Evolutionary conservation across 2,113 vertebrate species (phyloP).

Genomic region (Theristicus caerulescens): DNA sequence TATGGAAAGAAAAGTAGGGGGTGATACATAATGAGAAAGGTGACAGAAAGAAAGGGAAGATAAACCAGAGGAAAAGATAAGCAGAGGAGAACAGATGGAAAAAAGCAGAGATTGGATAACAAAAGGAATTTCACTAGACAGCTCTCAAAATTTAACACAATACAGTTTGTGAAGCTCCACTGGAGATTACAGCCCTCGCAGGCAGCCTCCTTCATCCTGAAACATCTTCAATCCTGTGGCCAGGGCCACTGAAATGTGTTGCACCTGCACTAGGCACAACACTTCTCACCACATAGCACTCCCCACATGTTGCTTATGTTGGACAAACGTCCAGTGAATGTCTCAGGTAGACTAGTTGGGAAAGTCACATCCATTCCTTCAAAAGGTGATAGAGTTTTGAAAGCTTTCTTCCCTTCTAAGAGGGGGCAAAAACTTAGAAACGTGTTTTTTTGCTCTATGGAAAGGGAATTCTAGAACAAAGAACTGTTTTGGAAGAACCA

Average conservation of each 20-base stretch:
- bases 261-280: neutral
- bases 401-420: neutral
- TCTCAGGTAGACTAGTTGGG: neutral
- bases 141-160: neutral
- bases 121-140: neutral
- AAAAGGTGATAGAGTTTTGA: neutral
- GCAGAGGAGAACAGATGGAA: neutral
- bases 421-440: neutral
- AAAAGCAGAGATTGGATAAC: neutral
- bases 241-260: neutral
- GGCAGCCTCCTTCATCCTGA: neutral
- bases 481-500: neutral
- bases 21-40: neutral
- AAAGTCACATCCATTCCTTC: neutral
- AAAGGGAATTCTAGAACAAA: neutral
- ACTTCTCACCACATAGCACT: fast-evolving
- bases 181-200: neutral
- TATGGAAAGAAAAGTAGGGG: neutral
- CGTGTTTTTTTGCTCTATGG: fast-evolving
- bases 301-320: neutral
- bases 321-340: neutral
- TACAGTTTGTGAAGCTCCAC: neutral
- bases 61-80: neutral
- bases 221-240: neutral
- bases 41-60: neutral